Base-by-base conservation (phyloP, 2,113 vertebrate species). In the Gasterosteus aculeatus region DNA sequence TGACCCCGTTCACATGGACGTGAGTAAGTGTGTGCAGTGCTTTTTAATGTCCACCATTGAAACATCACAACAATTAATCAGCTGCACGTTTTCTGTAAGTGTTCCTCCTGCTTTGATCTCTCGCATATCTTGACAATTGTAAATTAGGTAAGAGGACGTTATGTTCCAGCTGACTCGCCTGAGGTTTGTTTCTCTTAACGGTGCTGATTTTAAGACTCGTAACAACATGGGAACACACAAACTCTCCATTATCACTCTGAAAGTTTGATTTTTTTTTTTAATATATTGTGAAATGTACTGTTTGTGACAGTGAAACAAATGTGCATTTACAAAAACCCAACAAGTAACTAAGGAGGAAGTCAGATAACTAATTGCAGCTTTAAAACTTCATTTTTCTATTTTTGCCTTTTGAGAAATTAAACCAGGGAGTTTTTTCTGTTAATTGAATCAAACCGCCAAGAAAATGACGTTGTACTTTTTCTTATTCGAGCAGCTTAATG, bases 71-170 rank as follows among this genome's bases (percentile, higher is more conserved):
- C 10, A 3, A 35, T 63, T 72, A 75, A 65, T 79, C 83, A 78
- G 68, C 76, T 80, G 80, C 85, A 80, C 63, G 75, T 77, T 79
- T 85, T 82, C 80, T 82, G 64, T 78, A 5, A 5, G 63, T 82
- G 61, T 84, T 81, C 53, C 75, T 69, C 81, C 54, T 16, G 46
- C 64, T 73, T 72, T 61, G 64, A 79, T 75, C 58, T 89, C 59
- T 64, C 84, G 84, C 87, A 91, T 90, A 89, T 92, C 90, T 92
- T 80, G 71, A 75, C 12, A 90, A 89, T 92, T 92, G 90, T 93
- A 90, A 89, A 76, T 62, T 5, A 70, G 57, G 75, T 1, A 47
- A 47, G 4, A 67, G 73, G 22, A 54, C 10, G 26, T 77, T 73
- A 35, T 64, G 31, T 64, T 75, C 72, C 64, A 61, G 3, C 63